Base-by-base conservation (phyloP, 2,888 invertebrate species). In the Dilophus febrilis region DNA sequence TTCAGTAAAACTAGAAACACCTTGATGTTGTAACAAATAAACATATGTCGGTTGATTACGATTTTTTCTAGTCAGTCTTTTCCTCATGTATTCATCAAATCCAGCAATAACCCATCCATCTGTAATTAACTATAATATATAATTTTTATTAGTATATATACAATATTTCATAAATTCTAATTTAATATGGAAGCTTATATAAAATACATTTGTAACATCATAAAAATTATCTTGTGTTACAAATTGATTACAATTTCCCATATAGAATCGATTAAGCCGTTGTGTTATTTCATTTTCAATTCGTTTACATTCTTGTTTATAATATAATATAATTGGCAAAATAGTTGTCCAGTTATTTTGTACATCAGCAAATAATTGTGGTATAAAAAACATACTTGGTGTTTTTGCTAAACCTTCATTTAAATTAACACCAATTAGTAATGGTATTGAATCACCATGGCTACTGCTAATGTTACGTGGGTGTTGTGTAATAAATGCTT, bases 391-490 rank as follows among this genome's bases (percentile, higher is more conserved):
- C 22, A 22, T 22, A 22, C 72, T 63, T 45, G 72, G 67, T 11
- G 66, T 68, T 51, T 68, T 72, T 12, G 84, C 55, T 30, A 77
- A 69, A 8, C 85, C 84, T 59, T 86, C 86, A 42, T 79, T 71
- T 8, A 70, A 69, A 34, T 73, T 84, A 3, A 79, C 54, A 3
- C 86, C 86, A 7, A 76, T 70, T 57, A 87, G 72, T 68, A 81
- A 74, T 0, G 83, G 83, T 22, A 67, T 51, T 14, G 59, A 51
- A 29, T 54, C 49, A 7, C 61, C 61, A 44, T 59, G 56, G 0
- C 58, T 58, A 1, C 40, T 13, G n/a, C 38, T 29, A 1, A 48
- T 51, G 30, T 50, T 46, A 2, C 72, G 60, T 0, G 83, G 79
- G 48, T 71, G 68, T 44, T 70, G 68, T 0, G 70, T 72, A 6